phyloP scores from a whole-genome alignment of 2,113 vertebrate species.

The Chaetura pelagica region DNA sequence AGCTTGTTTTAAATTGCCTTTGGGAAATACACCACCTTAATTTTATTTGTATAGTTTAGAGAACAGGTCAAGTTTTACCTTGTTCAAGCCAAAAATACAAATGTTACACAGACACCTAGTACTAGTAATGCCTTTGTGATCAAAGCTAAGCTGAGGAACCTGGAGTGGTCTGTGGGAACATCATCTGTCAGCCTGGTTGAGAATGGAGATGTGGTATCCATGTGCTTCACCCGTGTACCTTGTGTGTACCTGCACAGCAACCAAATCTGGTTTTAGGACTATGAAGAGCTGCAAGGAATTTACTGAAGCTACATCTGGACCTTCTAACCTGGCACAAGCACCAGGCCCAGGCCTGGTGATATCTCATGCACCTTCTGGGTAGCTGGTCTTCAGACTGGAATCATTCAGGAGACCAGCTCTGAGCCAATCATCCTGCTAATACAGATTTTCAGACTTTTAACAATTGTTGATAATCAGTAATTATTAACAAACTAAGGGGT shows the following conservation, averaged over 20 bases:
- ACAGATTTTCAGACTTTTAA: not conserved
- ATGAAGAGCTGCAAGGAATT: not conserved
- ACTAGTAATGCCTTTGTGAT: not conserved
- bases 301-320: not conserved
- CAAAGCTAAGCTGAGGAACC: not conserved
- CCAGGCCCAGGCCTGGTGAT: not conserved
- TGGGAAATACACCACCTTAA: rapidly evolving
- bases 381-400: not conserved
- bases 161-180: not conserved
- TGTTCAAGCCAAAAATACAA: not conserved
- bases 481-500: not conserved
- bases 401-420: rapidly evolving
- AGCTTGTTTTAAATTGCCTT: not conserved
- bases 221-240: not conserved
- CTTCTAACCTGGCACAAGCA: not conserved
- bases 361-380: rapidly evolving
- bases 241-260: no score
- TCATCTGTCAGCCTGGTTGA: not conserved
- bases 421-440: not conserved
- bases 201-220: rapidly evolving
- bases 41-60: not conserved
- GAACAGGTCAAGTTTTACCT: not conserved
- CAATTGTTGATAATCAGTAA: not conserved
- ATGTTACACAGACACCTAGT: not conserved
- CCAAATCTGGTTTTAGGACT: not conserved